These are phyloP conservation scores for Arnoldichthys spilopterus DNA, from an alignment of 2,797 vertebrate species.

Conservation along the genomic window DNA sequence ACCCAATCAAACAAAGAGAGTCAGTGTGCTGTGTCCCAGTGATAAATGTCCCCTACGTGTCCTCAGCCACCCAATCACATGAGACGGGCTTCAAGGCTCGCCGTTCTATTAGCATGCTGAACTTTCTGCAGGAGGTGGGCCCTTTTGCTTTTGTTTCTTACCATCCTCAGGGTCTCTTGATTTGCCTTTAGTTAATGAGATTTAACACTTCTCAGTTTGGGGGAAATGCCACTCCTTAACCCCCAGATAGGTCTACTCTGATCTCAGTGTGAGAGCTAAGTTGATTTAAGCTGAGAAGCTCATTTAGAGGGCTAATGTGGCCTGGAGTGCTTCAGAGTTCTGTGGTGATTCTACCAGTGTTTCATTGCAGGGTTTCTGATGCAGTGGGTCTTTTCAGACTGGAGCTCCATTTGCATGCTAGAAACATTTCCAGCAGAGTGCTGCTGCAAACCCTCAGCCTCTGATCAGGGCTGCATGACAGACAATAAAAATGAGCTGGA, in stretches of 20 bases:
- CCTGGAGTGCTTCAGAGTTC: neutral
- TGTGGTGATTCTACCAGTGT: neutral
- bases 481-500: constrained; percentile 25
- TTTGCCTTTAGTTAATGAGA: constrained; percentile 5
- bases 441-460: constrained; percentile 9
- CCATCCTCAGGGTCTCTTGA: constrained; percentile 36
- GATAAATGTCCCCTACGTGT: constrained; percentile 72
- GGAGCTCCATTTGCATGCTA: constrained; percentile 21
- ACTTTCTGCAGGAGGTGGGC: constrained; percentile 58
- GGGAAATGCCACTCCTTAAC: neutral
- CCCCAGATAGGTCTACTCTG: neutral
- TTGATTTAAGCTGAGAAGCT: constrained; percentile 8
- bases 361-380: neutral
- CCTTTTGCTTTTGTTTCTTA: constrained; percentile 29
- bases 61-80: constrained; percentile 63
- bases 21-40: constrained; percentile 68
- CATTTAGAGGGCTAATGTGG: neutral
- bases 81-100: constrained; percentile 49
- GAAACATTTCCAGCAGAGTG: neutral
- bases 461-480: neutral
- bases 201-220: neutral
- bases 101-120: constrained; percentile 55
- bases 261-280: constrained; percentile 1
- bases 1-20: constrained; percentile 73
- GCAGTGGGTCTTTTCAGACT: neutral